A percentile compares a stretch with the other conserved stretches of the same genome.
Conservation (phyloP, 1,140 invertebrate genomes). For the Anagrus nilaparvatae region DNA sequence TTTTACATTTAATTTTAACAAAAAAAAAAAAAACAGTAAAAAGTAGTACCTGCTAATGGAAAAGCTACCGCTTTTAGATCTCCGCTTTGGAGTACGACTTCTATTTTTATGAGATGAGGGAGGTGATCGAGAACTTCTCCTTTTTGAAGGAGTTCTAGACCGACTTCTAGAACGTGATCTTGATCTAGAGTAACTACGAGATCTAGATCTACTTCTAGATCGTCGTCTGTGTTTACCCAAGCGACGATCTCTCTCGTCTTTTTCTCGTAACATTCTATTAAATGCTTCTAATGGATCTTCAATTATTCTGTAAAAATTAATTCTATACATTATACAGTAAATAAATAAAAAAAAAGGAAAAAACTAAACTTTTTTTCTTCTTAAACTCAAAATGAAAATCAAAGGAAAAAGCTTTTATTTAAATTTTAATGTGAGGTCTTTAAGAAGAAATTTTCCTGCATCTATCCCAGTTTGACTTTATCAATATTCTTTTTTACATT, state of each 20-base stretch:
- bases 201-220: constrained; percentile 37
- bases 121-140: constrained; percentile 37
- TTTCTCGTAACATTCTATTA: constrained; percentile 72
- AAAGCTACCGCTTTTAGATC: constrained; percentile 39
- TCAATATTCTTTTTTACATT: too few relatives aligned
- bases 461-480: too few relatives aligned
- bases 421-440: too few relatives aligned
- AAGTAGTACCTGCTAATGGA: constrained; percentile 44
- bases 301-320: constrained; percentile 46
- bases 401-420: too few relatives aligned
- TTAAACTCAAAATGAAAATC: too few relatives aligned
- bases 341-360: too few relatives aligned
- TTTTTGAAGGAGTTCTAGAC: constrained; percentile 16
- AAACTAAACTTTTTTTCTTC: too few relatives aligned
- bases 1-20: constrained; percentile 6
- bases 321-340: not conserved
- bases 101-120: constrained; percentile 31
- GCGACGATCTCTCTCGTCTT: constrained; percentile 60
- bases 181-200: constrained; percentile 44
- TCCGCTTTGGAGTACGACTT: constrained; percentile 38
- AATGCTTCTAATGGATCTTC: constrained; percentile 78
- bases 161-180: constrained; percentile 34
- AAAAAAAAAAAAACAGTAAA: not conserved
- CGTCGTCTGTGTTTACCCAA: constrained; percentile 52
- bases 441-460: too few relatives aligned